Percentiles rank a stretch among this genome's conserved stretches.
phyloP scores from a whole-genome alignment of 2,888 invertebrate genomes.

The Fragum fragum region DNA sequence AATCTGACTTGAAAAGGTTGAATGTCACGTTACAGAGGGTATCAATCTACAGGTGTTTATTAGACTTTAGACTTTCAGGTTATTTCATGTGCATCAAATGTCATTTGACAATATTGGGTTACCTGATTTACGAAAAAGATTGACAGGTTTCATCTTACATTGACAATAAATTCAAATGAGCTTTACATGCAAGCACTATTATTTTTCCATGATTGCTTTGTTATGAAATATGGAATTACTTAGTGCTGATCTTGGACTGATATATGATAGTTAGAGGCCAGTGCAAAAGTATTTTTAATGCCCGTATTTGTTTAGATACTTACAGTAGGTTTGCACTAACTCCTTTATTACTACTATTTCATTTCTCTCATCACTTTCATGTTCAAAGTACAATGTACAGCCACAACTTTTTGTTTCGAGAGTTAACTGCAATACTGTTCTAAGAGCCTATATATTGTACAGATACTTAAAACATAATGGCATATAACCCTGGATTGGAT shows the following conservation, averaged over 20 bases:
- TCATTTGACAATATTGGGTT: not conserved
- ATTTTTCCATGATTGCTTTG: not conserved
- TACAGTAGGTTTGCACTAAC: too few species aligned
- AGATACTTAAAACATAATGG: too few species aligned
- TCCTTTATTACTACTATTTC: too few species aligned
- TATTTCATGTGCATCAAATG: conserved; percentile 10
- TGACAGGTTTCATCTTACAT: conserved; percentile 14
- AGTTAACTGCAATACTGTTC: too few species aligned
- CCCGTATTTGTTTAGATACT: too few species aligned
- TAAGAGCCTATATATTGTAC: too few species aligned
- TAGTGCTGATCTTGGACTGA: not conserved
- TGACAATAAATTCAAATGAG: not conserved
- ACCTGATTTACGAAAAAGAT: not conserved
- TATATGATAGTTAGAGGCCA: too few species aligned
- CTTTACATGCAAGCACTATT: not conserved
- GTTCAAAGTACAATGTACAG: too few species aligned
- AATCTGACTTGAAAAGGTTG: not conserved
- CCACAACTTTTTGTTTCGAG: too few species aligned
- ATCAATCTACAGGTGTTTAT: not conserved
- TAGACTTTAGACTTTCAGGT: not conserved
- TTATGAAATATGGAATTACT: not conserved
- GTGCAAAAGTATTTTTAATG: too few species aligned
- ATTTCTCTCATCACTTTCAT: too few species aligned
- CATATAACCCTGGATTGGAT: too few species aligned
- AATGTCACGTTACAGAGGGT: not conserved